Evolutionary conservation across 2,888 invertebrate genomes (phyloP).

Genomic region (Pseudococcus longispinus): DNA sequence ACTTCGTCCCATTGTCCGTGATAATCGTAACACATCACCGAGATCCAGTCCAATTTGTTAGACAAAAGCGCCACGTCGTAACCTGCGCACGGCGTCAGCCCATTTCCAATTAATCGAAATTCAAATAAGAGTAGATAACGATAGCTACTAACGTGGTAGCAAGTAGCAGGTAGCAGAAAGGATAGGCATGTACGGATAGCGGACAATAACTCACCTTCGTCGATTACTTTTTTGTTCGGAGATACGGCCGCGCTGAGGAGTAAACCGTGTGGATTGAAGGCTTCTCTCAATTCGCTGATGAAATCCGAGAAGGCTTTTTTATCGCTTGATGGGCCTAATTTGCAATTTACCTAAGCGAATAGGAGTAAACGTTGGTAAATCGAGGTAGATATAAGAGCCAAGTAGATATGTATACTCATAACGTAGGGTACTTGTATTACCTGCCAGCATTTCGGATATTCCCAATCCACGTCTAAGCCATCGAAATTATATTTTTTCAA

Average conservation of each 20-base stretch:
- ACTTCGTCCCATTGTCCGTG: conserved; percentile 92
- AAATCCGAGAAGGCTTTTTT: conserved; percentile 79
- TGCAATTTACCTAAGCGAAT: conserved; percentile 75
- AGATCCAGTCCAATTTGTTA: conserved; percentile 84
- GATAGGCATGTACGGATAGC: too few species aligned
- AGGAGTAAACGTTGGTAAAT: background rate
- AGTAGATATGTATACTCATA: too few species aligned
- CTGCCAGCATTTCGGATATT: conserved; percentile 93
- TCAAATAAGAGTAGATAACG: too few species aligned
- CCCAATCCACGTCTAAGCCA: conserved; percentile 93
- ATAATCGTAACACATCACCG: conserved; percentile 90
- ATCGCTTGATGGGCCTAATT: conserved; percentile 80
- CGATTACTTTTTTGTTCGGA: conserved; percentile 82
- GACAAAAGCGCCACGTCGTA: conserved; percentile 82
- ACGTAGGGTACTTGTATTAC: conserved; percentile 61
- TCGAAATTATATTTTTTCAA: conserved; percentile 83
- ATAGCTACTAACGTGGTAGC: too few species aligned
- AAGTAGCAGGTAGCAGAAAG: too few species aligned
- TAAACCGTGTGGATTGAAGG: conserved; percentile 75
- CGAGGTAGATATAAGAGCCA: background rate
- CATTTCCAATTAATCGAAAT: too few species aligned
- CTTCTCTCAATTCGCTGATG: conserved; percentile 75
- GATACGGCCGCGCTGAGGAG: conserved; percentile 85
- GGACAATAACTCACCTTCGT: conserved; percentile 66
- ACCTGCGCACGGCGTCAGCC: conserved; percentile 63